phyloP scores from a whole-genome alignment of 2,888 invertebrate species.

The Tenodera sinensis region DNA sequence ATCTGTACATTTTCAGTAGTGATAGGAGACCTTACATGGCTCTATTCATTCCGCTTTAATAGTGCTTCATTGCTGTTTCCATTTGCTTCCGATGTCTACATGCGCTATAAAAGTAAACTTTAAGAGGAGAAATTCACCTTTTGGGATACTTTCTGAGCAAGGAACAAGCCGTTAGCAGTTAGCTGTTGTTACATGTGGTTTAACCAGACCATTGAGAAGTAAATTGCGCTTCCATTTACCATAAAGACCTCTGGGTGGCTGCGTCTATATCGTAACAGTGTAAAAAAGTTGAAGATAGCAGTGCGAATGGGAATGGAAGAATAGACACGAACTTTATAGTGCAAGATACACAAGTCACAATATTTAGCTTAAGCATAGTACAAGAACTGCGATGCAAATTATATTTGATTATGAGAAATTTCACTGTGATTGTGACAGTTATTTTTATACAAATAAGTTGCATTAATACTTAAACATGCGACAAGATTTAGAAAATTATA shows the following conservation, averaged over 20 bases:
- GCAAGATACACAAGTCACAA: no score
- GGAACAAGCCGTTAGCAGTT: not conserved
- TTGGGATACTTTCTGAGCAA: not conserved
- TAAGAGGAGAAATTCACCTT: not conserved
- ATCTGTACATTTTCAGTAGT: not conserved
- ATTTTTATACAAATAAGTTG: no score
- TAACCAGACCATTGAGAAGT: not conserved
- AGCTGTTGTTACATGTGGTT: not conserved
- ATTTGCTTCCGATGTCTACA: not conserved
- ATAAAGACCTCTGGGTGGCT: not conserved
- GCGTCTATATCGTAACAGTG: not conserved
- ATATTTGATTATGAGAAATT: no score
- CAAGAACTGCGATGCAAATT: no score
- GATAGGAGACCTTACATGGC: not conserved
- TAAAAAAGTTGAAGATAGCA: not conserved
- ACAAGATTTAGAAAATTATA: no score
- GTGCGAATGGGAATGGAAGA: no score
- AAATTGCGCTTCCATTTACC: not conserved
- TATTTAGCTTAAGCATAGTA: no score
- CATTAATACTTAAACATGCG: no score
- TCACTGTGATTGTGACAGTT: no score
- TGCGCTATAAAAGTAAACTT: not conserved
- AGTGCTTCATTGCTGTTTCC: not conserved
- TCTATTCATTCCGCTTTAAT: not conserved
- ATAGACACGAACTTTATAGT: no score